These are phyloP conservation scores for Busseola fusca DNA, from an alignment of 2,888 invertebrate genomes.

Conservation along the genomic window DNA sequence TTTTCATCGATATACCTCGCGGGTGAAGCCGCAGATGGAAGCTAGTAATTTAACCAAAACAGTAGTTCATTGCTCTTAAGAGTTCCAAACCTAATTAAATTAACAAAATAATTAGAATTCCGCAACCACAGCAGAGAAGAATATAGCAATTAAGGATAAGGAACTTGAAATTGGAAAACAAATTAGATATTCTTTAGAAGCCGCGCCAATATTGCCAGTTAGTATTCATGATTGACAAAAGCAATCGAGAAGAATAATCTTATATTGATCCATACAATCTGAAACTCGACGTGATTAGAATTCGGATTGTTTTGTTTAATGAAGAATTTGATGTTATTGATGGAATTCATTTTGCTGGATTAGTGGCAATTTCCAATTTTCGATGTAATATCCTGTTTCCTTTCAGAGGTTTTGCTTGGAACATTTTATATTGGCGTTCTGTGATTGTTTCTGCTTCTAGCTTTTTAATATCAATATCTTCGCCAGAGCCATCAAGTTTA, in stretches of 20 bases:
- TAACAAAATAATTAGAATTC: conserved; percentile 5
- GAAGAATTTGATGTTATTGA: conserved; percentile 28
- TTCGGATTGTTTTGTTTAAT: conserved; percentile 31
- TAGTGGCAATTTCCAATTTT: conserved; percentile 12
- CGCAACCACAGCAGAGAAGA: not conserved
- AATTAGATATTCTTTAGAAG: conserved; percentile 31
- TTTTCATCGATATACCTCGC: not conserved
- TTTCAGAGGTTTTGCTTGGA: not conserved
- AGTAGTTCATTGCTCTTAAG: conserved; percentile 2
- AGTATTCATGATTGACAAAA: conserved; percentile 55
- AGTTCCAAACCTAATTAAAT: conserved; percentile 7
- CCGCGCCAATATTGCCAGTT: conserved; percentile 7
- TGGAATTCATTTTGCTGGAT: conserved; percentile 26
- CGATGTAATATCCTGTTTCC: not conserved
- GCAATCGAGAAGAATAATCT: conserved; percentile 46
- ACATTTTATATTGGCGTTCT: not conserved
- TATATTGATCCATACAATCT: conserved; percentile 55
- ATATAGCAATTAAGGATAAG: conserved; percentile 6
- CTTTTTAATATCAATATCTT: not conserved
- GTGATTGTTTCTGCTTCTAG: not conserved
- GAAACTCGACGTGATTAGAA: conserved; percentile 46
- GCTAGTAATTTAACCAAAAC: not conserved
- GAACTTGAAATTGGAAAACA: conserved; percentile 30
- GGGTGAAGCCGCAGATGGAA: not conserved
- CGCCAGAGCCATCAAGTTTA: not conserved